phyloP scores from a whole-genome alignment of 2,888 invertebrate species.

The Oscheius sp. region DNA sequence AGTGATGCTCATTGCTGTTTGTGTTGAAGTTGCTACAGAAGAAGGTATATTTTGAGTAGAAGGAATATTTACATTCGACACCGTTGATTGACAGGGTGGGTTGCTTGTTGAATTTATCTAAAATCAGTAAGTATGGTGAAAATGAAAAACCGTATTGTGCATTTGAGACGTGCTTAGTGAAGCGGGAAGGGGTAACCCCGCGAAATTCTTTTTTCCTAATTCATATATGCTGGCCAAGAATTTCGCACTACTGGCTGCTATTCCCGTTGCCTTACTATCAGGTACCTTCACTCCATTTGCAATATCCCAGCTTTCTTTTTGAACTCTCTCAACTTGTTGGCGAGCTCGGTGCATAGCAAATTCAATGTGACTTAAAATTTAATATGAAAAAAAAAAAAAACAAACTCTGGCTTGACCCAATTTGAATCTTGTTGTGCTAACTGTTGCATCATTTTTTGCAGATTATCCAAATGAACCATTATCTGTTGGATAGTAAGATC shows the following conservation, averaged over 20 bases:
- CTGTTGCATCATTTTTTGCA: constrained; percentile 16
- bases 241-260: constrained; percentile 13
- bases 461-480: neutral
- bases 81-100: neutral
- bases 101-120: neutral
- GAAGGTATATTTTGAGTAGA: neutral
- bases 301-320: neutral
- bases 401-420: neutral
- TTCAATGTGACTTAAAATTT: neutral
- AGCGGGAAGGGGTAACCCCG: constrained; percentile 25
- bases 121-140: too few species aligned
- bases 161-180: neutral
- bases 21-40: neutral
- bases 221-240: constrained; percentile 24
- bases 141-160: too few species aligned
- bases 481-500: neutral
- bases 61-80: neutral
- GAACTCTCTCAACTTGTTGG: neutral
- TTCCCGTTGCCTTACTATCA: neutral
- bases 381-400: neutral
- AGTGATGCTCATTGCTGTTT: too few species aligned
- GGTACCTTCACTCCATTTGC: neutral
- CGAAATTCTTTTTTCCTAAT: constrained; percentile 27
- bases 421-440: neutral
- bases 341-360: neutral